These are phyloP conservation scores for Aphaenogaster floridana DNA, from an alignment of 1,140 invertebrate genomes.

Conservation along the genomic window DNA sequence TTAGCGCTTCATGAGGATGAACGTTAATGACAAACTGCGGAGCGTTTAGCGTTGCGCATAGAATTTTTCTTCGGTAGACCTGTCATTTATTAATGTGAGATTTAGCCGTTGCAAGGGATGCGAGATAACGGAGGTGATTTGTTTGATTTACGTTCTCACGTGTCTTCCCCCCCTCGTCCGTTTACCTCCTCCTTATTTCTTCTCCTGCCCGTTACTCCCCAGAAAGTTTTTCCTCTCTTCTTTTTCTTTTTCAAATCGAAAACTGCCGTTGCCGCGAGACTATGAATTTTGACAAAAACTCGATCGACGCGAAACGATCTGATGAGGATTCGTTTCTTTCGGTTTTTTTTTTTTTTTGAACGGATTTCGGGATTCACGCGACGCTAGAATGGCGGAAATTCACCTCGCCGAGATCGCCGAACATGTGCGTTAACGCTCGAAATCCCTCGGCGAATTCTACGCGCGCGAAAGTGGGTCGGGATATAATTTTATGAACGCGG, in stretches of 20 bases:
- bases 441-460: constrained; percentile 47
- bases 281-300: constrained; percentile 59
- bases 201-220: background rate
- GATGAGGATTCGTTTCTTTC: constrained; percentile 20
- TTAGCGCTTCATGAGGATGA: background rate
- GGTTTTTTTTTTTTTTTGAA: background rate
- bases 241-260: constrained; percentile 41
- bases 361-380: constrained; percentile 30
- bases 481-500: constrained; percentile 64
- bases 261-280: constrained; percentile 13
- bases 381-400: constrained; percentile 57
- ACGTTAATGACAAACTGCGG: constrained; percentile 18
- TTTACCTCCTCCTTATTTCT: constrained; percentile 37
- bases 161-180: constrained; percentile 20
- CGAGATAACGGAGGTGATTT: constrained; percentile 66
- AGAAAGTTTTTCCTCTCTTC: background rate
- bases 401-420: constrained; percentile 33
- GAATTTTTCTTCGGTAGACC: constrained; percentile 33
- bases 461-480: constrained; percentile 60
- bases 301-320: background rate
- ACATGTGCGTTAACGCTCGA: constrained; percentile 56
- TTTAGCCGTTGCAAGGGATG: constrained; percentile 36
- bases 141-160: constrained; percentile 73
- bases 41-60: constrained; percentile 19
- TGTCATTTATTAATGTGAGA: constrained; percentile 53